Conservation (phyloP, 2,888 invertebrate species). For the Pseudococcus longispinus region DNA sequence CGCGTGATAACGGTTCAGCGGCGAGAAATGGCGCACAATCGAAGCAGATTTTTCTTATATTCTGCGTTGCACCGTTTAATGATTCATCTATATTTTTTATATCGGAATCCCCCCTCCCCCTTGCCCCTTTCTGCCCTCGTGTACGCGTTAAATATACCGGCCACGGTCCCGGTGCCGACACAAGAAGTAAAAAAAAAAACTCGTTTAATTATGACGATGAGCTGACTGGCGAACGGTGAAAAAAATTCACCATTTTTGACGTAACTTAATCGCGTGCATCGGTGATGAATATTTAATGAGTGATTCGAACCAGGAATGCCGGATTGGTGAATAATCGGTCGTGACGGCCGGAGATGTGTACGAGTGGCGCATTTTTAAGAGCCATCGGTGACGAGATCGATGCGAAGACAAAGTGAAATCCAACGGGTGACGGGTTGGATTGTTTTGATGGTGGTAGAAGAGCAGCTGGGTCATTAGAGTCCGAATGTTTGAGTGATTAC, state of each 20-base stretch:
- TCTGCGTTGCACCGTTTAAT: background rate
- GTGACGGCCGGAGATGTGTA: background rate
- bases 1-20: background rate
- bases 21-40: background rate
- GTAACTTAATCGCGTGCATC: background rate
- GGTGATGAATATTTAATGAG: background rate
- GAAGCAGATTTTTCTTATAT: background rate
- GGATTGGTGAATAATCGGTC: background rate
- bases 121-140: background rate
- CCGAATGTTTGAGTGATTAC: no score
- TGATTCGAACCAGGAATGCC: background rate
- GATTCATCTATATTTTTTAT: constrained; percentile 6
- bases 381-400: background rate
- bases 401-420: background rate
- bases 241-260: constrained; percentile 5
- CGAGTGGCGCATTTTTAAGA: background rate
- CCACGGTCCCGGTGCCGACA: background rate
- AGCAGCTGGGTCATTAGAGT: no score
- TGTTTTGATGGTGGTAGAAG: background rate
- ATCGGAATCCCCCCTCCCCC: background rate
- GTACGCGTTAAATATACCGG: background rate
- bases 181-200: background rate
- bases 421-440: background rate
- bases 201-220: constrained; percentile 8
- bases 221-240: background rate